These are phyloP conservation scores for Dicyrtomina minuta DNA, from an alignment of 2,888 invertebrate species.

Conservation along the genomic window DNA sequence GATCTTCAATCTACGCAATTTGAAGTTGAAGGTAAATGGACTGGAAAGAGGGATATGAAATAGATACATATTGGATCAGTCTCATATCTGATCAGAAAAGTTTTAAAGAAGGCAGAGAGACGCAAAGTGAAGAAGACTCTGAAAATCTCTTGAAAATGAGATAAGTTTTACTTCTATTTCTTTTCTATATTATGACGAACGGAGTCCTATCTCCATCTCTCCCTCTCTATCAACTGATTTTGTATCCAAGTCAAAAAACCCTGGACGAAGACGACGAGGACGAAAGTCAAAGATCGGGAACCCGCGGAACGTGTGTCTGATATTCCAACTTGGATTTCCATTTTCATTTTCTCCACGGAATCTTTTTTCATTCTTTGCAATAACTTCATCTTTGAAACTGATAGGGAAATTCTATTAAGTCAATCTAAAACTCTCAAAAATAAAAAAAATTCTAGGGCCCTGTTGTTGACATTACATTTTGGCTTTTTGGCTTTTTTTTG, in stretches of 20 bases:
- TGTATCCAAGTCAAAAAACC: neutral
- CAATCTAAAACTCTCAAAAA: no score
- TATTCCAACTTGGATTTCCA: slow-evolving; percentile 13
- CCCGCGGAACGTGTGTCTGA: neutral
- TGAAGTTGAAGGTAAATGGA: no score
- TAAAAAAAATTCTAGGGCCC: neutral
- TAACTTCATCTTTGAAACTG: slow-evolving; percentile 14
- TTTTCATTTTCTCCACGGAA: neutral
- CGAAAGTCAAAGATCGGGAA: neutral
- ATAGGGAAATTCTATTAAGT: slow-evolving; percentile 30
- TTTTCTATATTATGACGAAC: neutral
- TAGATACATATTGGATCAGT: no score
- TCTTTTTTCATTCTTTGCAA: slow-evolving; percentile 7
- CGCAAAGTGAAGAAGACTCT: slow-evolving; percentile 14
- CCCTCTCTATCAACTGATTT: neutral
- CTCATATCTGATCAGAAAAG: no score
- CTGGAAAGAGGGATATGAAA: no score
- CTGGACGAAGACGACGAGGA: neutral
- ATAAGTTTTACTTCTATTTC: slow-evolving; percentile 16
- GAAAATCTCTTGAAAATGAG: slow-evolving; percentile 23
- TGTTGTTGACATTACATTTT: no score
- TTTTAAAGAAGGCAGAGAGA: neutral
- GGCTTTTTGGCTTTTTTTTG: no score
- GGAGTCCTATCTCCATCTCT: neutral
- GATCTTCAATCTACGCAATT: no score